Percentiles rank a stretch among this genome's conserved stretches.
phyloP scores from a whole-genome alignment of 92 coral and sea anemone species.

The Epizoanthus illoricatus region DNA sequence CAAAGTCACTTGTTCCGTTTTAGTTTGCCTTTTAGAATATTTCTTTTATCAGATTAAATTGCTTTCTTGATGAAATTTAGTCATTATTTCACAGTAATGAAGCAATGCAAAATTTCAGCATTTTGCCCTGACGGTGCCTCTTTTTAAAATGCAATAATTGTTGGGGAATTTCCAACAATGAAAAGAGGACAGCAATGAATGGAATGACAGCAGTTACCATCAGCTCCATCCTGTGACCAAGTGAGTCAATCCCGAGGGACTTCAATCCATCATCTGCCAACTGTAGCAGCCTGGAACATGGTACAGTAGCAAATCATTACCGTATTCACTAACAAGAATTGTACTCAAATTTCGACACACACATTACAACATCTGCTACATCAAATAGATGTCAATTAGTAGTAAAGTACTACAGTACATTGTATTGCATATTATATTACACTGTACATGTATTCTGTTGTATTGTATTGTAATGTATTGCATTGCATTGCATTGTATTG shows the following conservation, averaged over 20 bases:
- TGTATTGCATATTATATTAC: no score
- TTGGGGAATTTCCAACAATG: no score
- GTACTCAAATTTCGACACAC: not conserved
- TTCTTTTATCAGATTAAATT: not conserved
- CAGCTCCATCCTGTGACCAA: constrained; percentile 74
- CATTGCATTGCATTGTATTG: no score
- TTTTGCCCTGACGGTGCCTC: no score
- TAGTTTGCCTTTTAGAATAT: not conserved
- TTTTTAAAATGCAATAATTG: no score
- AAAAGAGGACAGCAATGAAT: no score
- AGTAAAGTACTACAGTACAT: not conserved
- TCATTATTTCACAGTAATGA: no score
- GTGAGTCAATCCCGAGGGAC: constrained; percentile 71
- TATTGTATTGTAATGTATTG: no score
- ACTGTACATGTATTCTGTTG: no score
- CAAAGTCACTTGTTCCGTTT: not conserved
- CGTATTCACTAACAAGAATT: not conserved
- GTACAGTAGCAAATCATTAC: not conserved
- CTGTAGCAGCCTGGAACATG: constrained; percentile 51
- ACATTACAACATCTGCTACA: not conserved
- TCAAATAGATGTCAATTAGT: not conserved
- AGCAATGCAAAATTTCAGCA: not conserved
- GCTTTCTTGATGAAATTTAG: no score
- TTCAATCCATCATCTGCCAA: constrained; percentile 65
- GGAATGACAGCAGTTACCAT: constrained; percentile 38